Evolutionary conservation across 2,797 vertebrate species (phyloP).

Genomic region (Amphiprion clarkii): DNA sequence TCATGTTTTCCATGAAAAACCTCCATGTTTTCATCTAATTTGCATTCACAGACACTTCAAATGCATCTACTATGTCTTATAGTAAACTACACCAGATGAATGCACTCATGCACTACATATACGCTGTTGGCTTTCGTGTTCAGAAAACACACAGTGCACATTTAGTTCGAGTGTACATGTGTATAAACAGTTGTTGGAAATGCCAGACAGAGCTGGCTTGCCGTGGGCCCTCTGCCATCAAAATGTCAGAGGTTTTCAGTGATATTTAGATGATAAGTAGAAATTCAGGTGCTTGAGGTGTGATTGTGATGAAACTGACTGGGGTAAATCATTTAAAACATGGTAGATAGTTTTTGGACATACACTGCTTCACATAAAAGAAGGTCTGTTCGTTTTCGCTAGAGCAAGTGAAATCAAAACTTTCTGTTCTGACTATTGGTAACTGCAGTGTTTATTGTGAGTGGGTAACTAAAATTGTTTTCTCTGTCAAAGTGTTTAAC

Average conservation of each 20-base stretch:
- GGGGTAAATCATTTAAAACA: conserved; percentile 1
- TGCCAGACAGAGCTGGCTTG: conserved; percentile 65
- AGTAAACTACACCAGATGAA: conserved; percentile 36
- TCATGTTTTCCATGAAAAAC: too few relatives aligned
- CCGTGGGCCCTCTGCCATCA: conserved; percentile 65
- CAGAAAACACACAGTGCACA: conserved; percentile 21
- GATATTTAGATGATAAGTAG: conserved; percentile 51
- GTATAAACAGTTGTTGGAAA: conserved; percentile 77
- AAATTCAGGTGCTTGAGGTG: conserved; percentile 58
- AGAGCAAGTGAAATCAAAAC: background rate
- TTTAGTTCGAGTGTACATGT: conserved; percentile 38
- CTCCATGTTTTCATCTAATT: background rate
- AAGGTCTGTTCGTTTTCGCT: background rate
- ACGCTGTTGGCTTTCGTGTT: conserved; percentile 14
- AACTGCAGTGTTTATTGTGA: background rate
- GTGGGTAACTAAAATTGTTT: conserved; percentile 12
- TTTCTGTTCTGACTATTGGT: conserved; percentile 3
- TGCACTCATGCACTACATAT: background rate
- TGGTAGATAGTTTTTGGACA: conserved; percentile 9
- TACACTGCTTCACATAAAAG: background rate
- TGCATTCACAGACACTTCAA: conserved; percentile 6
- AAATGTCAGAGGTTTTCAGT: conserved; percentile 74
- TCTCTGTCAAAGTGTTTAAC: conserved; percentile 23
- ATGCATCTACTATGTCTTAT: conserved; percentile 10
- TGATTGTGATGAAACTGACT: conserved; percentile 28